Base-by-base conservation (phyloP, 2,888 invertebrate genomes). In the Clistopyga incitator region DNA sequence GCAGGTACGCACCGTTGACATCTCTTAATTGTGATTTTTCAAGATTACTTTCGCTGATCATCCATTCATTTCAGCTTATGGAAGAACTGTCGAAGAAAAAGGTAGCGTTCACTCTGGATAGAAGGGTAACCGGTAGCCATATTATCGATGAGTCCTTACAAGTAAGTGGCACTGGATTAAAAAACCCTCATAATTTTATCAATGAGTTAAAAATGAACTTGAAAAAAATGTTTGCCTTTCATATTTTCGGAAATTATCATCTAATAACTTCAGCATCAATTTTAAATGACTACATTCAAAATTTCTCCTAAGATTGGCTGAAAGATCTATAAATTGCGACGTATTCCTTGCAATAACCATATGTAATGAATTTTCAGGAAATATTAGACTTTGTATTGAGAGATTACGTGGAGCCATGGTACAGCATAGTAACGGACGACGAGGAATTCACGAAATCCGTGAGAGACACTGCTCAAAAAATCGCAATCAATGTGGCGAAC, bases 91-190 rank as follows among this genome's bases (percentile, higher is more conserved):
- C 92, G 61, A 90, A 89, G 79, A 88, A 89, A 82, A 93, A 91
- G 86, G 88, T 90, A 87, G 91, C 88, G 78, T 92, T 92, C 82
- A 94, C 94, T 88, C 91, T 93, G 78, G 95, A 95, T 89, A 94
- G 90, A 87, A 93, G 97, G 89, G 96, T 98, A 85, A 98, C 97
- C 29, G 98, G 98, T 34, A 97, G 97, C 89, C 96, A 96, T 89
- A 95, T 97, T 45, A 98, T 98, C 82, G 98, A 98, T 94, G 96
- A 97, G 89, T 97, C 97, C 88, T 94, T 98, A 71, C 97, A 97
- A 93, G 95, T 93, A 89, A 88, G 89, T 89, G 81, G 59, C 11
- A 4, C 0, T 77, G 13, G 42, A 34, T 47, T 18, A 50, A 18
- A 18, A 68, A 76, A 20, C 38, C 10, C 38, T 10, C 10, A 38